Conservation (phyloP, 2,888 invertebrate species). For the Lepidochrysops patricia region DNA sequence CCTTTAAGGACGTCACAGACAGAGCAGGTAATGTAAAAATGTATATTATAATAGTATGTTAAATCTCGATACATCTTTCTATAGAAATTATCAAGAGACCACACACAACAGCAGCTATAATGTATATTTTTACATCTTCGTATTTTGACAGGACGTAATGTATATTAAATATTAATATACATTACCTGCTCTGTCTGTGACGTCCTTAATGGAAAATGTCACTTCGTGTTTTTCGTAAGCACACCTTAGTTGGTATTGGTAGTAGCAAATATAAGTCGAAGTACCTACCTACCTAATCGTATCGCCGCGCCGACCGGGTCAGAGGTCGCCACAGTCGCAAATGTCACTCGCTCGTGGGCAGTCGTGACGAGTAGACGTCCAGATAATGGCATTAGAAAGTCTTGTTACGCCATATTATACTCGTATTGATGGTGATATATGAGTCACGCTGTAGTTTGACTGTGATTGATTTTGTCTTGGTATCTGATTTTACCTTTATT, state of each 20-base stretch:
- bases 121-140: too few species aligned
- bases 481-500: neutral
- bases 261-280: neutral
- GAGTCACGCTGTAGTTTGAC: neutral
- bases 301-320: neutral
- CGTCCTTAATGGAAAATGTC: neutral
- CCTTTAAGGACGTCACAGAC: too few species aligned
- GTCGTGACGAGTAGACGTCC: slow-evolving; percentile 13
- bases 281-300: too few species aligned
- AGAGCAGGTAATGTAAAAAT: too few species aligned
- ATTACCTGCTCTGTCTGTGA: too few species aligned
- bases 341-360: slow-evolving; percentile 18
- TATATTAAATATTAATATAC: too few species aligned
- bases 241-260: neutral
- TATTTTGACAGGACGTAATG: too few species aligned
- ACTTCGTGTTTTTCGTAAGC: neutral
- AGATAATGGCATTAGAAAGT: neutral
- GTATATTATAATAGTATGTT: too few species aligned
- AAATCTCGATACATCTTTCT: too few species aligned
- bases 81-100: too few species aligned
- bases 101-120: too few species aligned
- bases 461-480: neutral
- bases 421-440: neutral
- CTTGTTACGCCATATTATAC: neutral
- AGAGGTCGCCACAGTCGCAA: slow-evolving; percentile 15